Evolutionary conservation across 2,888 invertebrate genomes (phyloP), one percentile per base, ranked within the genome.

Genomic region (Dicroscelio sp.): DNA sequence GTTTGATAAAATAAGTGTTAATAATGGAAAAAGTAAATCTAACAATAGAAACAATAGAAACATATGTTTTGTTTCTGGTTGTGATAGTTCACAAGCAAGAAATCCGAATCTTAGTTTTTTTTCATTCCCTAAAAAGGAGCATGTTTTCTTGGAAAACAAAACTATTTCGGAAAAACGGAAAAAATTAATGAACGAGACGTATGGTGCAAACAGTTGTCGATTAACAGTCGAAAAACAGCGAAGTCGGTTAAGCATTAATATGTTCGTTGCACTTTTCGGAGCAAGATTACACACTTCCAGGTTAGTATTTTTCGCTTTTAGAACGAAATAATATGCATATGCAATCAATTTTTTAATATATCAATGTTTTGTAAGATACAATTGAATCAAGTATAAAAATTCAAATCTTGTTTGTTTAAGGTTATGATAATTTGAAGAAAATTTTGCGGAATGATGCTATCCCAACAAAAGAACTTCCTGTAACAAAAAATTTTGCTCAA

Each of bases 181-280:
- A 43, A 35, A 76, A 52, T 80, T 71, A 43, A 71, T 80, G 82
- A 38, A 85, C 85, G 63, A 55, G 71, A 75, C 48, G 38, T 48
- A 38, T 75, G 85, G 52, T 76, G 69, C 48, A 60, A 71, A n/a
- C 38, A 60, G 63, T 67, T 71, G 69, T 48, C 14, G n/a, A 84
- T 84, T 30, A 55, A 76, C 4, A n/a, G n/a, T n/a, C n/a, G n/a
- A 85, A 85, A 67, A 63, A 75, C 6, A 31, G 43, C 33, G 48
- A 33, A 43, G 25, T 75, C 5, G 48, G 75, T 48, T n/a, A n/a
- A 23, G 75, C 75, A 65, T 25, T 73, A 52, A 43, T 75, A 38
- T 84, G 84, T 75, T 84, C 84, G 27, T 75, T 84, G 25, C 84
- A 84, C 65, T 75, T 84, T 75, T 75, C 60, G 33, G 75, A 84